phyloP scores from a whole-genome alignment of 1,140 invertebrate genomes.

The Subanguina moxae region DNA sequence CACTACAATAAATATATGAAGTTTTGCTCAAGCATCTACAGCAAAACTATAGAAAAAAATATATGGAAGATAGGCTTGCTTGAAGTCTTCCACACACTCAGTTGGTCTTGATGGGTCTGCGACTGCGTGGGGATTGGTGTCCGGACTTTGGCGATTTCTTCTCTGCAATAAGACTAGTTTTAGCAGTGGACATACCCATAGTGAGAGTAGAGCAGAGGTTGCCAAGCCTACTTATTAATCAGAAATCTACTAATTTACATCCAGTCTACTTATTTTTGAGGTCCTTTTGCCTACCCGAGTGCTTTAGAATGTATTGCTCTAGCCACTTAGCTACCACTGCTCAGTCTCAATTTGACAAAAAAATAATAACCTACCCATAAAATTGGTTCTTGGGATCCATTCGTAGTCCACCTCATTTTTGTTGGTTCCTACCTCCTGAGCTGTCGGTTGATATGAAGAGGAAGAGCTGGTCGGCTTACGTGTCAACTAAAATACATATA shows the following conservation, averaged over 20 bases:
- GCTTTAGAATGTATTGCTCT: background rate
- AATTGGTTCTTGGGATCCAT: constrained; percentile 87
- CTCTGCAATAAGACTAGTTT: constrained; percentile 39
- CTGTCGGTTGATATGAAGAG: constrained; percentile 61
- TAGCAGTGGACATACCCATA: too few relatives aligned
- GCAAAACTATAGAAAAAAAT: background rate
- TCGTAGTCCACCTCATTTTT: constrained; percentile 86
- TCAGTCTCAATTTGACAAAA: background rate
- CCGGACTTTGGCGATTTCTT: constrained; percentile 43
- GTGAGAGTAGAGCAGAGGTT: background rate
- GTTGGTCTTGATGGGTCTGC: constrained; percentile 15
- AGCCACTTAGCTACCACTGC: background rate
- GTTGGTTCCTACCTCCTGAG: constrained; percentile 73
- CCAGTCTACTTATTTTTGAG: too few relatives aligned
- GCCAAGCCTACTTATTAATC: background rate
- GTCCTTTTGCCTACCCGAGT: background rate
- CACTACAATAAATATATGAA: background rate
- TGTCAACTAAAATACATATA: constrained; percentile 62
- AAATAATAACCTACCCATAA: constrained; percentile 59
- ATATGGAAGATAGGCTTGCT: constrained; percentile 1
- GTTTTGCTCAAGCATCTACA: background rate
- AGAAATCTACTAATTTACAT: background rate
- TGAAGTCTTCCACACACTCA: background rate
- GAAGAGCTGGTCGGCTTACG: constrained; percentile 62
- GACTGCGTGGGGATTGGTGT: constrained; percentile 27